Evolutionary conservation across 2,797 vertebrate genomes (phyloP).

Genomic region (Borostomias antarcticus): DNA sequence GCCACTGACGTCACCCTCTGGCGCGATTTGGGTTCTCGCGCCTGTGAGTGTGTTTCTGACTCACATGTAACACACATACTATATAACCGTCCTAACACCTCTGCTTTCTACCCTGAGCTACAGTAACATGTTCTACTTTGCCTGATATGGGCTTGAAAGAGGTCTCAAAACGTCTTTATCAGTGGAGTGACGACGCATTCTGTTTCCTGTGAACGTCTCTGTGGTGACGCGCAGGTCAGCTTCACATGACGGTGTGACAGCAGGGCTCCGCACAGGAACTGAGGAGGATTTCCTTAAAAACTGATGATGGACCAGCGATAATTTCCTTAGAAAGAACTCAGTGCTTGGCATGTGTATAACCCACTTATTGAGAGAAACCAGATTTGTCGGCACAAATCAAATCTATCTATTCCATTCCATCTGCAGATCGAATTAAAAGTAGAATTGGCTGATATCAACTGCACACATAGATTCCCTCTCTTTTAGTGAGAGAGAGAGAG

Average conservation of each 20-base stretch:
- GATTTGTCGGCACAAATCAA: not conserved
- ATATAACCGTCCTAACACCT: too few species aligned
- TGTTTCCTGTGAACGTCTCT: too few species aligned
- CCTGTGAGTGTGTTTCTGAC: not conserved
- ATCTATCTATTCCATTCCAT: too few species aligned
- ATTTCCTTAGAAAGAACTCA: conserved; percentile 12
- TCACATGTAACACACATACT: not conserved
- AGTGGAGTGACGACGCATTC: too few species aligned
- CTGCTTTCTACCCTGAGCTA: not conserved
- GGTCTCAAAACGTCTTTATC: too few species aligned
- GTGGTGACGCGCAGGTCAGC: too few species aligned
- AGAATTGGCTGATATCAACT: not conserved
- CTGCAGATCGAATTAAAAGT: not conserved
- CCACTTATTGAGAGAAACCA: not conserved
- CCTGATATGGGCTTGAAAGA: conserved; percentile 10
- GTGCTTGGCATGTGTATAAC: too few species aligned
- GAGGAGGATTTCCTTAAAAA: too few species aligned
- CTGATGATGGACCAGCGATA: too few species aligned
- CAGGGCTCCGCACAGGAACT: too few species aligned
- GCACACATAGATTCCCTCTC: not conserved
- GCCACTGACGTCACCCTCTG: conserved; percentile 16
- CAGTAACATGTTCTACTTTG: conserved; percentile 26
- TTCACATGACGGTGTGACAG: too few species aligned
- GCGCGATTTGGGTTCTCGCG: not conserved
- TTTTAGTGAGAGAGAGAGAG: not conserved